phyloP scores from a whole-genome alignment of 1,140 invertebrate species.

The Drosophila tsacasi region DNA sequence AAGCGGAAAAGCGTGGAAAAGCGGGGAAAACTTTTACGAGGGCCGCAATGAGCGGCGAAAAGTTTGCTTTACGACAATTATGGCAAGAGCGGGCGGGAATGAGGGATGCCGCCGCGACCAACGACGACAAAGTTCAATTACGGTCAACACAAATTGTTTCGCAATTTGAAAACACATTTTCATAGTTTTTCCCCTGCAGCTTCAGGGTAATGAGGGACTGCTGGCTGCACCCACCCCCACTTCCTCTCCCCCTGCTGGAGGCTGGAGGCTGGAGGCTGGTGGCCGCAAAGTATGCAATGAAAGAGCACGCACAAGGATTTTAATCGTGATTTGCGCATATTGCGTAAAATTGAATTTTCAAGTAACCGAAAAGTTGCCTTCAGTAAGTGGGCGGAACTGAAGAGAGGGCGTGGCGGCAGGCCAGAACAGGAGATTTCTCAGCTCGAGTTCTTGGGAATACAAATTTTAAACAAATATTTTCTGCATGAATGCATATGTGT shows the following conservation, averaged over 20 bases:
- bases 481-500: too few species aligned
- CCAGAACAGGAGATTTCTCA: conserved; percentile 11
- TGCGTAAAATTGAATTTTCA: conserved; percentile 83
- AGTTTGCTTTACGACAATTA: conserved; percentile 59
- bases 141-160: conserved; percentile 83
- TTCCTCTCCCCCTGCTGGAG: neutral
- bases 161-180: conserved; percentile 81
- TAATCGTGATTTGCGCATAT: conserved; percentile 83
- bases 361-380: conserved; percentile 71
- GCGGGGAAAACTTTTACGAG: conserved; percentile 52
- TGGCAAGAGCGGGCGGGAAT: conserved; percentile 13
- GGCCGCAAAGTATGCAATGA: conserved; percentile 55
- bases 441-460: conserved; percentile 6
- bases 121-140: conserved; percentile 78
- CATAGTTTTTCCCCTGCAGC: conserved; percentile 63
- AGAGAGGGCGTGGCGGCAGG: conserved; percentile 4
- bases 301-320: conserved; percentile 62
- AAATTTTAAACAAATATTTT: neutral
- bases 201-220: conserved; percentile 19
- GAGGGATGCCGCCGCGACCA: conserved; percentile 1
- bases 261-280: neutral
- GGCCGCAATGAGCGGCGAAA: conserved; percentile 60
- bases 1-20: conserved; percentile 12
- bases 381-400: neutral
- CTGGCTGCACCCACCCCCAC: neutral